These are phyloP conservation scores for Drosophila auraria DNA, from an alignment of 1,140 invertebrate genomes.

Conservation along the genomic window DNA sequence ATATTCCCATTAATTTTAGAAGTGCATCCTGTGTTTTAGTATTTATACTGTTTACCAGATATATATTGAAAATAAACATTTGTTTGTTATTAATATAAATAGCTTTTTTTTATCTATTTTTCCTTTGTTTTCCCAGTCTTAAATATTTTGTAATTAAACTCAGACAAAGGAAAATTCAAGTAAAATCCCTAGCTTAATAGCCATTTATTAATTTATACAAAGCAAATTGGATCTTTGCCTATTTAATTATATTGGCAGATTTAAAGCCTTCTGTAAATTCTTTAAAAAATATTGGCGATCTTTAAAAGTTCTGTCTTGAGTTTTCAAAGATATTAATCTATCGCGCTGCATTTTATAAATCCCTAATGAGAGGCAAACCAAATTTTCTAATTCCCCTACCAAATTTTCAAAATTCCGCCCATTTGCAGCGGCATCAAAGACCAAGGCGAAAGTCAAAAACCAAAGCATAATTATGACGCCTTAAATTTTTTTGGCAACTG, in stretches of 20 bases:
- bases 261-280: neutral
- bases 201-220: no score
- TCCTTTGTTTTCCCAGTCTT: neutral
- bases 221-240: no score
- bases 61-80: neutral
- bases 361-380: slow-evolving; percentile 4
- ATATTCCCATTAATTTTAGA: neutral
- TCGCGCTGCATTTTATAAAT: neutral
- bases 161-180: neutral
- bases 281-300: neutral
- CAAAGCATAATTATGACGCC: slow-evolving; percentile 65
- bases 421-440: slow-evolving; percentile 32
- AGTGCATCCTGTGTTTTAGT: neutral
- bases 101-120: neutral
- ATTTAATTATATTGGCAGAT: neutral
- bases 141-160: neutral
- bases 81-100: neutral
- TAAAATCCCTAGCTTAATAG: no score
- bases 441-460: slow-evolving; percentile 14
- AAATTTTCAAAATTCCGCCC: neutral
- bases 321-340: neutral
- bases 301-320: no score
- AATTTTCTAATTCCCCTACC: slow-evolving; percentile 2
- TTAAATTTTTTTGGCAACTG: slow-evolving; percentile 55
- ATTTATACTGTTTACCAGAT: neutral